These are phyloP conservation scores for Lutjanus campechanus DNA, from an alignment of 2,797 vertebrate species.

Conservation along the genomic window DNA sequence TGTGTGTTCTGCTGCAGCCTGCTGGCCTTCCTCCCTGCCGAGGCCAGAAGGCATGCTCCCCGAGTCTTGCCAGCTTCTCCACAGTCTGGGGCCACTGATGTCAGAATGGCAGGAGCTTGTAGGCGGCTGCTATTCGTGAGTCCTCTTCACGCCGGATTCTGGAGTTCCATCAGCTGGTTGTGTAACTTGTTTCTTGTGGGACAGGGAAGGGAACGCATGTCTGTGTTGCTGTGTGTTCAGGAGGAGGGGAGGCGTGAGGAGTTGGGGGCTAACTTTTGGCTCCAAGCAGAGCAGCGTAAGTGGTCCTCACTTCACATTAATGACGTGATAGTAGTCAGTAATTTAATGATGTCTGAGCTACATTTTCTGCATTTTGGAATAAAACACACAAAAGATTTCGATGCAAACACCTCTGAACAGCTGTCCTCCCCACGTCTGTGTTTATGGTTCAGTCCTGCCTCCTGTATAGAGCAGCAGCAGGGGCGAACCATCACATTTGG, in stretches of 20 bases:
- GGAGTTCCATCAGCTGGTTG: slow-evolving; percentile 84
- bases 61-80: slow-evolving; percentile 81
- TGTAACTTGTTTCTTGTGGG: slow-evolving; percentile 76
- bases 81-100: slow-evolving; percentile 85
- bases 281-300: background rate
- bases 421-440: slow-evolving; percentile 77
- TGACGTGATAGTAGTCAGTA: background rate
- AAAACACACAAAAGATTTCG: slow-evolving; percentile 36
- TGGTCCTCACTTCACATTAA: slow-evolving; percentile 5
- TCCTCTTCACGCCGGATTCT: slow-evolving; percentile 85
- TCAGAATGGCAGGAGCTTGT: slow-evolving; percentile 86
- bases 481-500: slow-evolving; percentile 91
- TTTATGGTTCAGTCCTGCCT: slow-evolving; percentile 88
- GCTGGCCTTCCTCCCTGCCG: slow-evolving; percentile 80
- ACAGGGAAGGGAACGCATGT: slow-evolving; percentile 33
- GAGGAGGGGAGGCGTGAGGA: slow-evolving; percentile 35
- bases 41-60: slow-evolving; percentile 87
- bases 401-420: slow-evolving; percentile 65
- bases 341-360: background rate
- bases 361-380: background rate
- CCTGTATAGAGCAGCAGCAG: slow-evolving; percentile 89
- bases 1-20: slow-evolving; percentile 68
- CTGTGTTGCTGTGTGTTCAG: slow-evolving; percentile 28
- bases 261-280: slow-evolving; percentile 55
- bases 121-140: slow-evolving; percentile 87